Evolutionary conservation across 2,797 vertebrate genomes (phyloP).

Genomic region (Glyptemys insculpta): DNA sequence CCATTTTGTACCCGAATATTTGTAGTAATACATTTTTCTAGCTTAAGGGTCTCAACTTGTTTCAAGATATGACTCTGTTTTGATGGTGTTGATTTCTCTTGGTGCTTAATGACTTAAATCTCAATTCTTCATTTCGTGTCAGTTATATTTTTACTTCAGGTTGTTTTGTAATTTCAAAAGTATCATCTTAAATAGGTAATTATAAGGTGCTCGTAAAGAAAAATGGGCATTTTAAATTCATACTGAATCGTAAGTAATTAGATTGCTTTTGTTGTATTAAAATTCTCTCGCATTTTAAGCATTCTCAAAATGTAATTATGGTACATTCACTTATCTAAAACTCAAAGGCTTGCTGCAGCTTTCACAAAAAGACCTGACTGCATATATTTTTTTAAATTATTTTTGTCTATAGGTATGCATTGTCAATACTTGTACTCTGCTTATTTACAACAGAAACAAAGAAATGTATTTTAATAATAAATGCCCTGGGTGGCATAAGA

Average conservation of each 20-base stretch:
- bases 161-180: background rate
- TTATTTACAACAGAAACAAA: background rate
- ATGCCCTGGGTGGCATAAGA: fast-evolving
- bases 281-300: constrained; percentile 40
- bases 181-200: background rate
- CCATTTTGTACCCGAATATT: no score
- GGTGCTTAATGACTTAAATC: background rate
- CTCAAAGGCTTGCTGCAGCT: constrained; percentile 40
- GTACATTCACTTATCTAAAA: background rate
- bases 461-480: fast-evolving
- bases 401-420: background rate
- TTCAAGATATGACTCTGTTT: background rate
- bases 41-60: background rate
- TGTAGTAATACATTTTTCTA: background rate
- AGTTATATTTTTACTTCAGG: background rate
- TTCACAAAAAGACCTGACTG: constrained; percentile 46
- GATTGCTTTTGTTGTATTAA: constrained; percentile 66
- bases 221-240: constrained; percentile 47
- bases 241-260: background rate
- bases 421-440: fast-evolving
- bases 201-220: constrained; percentile 51
- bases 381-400: constrained; percentile 16
- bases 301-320: constrained; percentile 40
- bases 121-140: background rate
- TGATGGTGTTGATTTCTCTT: background rate